These are phyloP conservation scores for Enteromius thamalakanensis DNA, from an alignment of 2,797 vertebrate genomes.

Conservation along the genomic window DNA sequence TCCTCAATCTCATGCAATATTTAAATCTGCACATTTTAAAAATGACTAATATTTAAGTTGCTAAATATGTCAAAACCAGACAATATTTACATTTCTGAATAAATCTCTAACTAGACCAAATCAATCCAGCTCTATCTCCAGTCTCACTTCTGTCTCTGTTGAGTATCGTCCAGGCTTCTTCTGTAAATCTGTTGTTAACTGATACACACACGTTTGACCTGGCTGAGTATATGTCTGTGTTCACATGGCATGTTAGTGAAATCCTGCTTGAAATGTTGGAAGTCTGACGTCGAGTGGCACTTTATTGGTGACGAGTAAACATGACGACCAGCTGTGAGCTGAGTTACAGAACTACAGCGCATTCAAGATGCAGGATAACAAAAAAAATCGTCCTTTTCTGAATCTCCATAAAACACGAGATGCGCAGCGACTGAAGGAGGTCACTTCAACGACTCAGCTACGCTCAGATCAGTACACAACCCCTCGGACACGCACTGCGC, in stretches of 20 bases:
- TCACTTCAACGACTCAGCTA: background rate
- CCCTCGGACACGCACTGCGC: constrained; percentile 6
- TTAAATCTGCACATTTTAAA: background rate
- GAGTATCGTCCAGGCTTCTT: too few species aligned
- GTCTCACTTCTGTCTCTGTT: background rate
- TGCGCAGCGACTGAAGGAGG: constrained; percentile 17
- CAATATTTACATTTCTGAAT: background rate
- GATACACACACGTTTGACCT: background rate
- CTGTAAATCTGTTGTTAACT: background rate
- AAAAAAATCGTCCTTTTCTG: background rate
- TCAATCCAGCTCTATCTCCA: background rate
- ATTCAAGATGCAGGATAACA: background rate
- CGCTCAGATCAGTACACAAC: constrained; percentile 2
- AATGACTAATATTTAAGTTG: background rate
- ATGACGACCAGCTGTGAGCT: too few species aligned
- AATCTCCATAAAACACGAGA: background rate
- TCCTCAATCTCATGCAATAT: too few species aligned
- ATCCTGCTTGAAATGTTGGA: background rate
- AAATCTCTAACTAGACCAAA: too few species aligned
- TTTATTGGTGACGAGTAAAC: background rate
- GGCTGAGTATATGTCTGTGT: background rate
- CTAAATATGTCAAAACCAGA: background rate
- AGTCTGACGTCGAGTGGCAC: background rate
- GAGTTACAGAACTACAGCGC: background rate
- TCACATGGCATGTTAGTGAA: background rate